These are phyloP conservation scores for Pantelozetes paolii DNA, from an alignment of 2,888 invertebrate genomes.

Conservation along the genomic window DNA sequence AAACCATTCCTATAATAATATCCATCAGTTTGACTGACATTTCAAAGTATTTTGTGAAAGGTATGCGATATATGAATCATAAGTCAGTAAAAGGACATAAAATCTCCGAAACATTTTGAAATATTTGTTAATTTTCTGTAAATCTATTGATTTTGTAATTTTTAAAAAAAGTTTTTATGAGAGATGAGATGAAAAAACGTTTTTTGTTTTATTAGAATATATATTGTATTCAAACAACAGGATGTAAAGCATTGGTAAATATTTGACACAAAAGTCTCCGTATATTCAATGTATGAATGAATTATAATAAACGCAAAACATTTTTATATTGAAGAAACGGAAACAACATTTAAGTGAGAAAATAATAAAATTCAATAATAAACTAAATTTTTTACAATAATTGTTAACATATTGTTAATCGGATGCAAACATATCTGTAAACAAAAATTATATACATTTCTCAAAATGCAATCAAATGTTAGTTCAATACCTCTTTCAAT, in stretches of 20 bases:
- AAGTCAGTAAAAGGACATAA: neutral
- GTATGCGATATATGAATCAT: neutral
- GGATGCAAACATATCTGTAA: neutral
- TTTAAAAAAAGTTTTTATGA: too few relatives aligned
- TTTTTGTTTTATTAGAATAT: neutral
- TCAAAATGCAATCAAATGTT: too few relatives aligned
- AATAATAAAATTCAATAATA: conserved; percentile 1
- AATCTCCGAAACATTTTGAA: too few relatives aligned
- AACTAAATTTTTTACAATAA: conserved; percentile 18
- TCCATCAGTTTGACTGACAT: neutral
- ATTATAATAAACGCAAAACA: neutral
- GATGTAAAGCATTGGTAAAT: conserved; percentile 29
- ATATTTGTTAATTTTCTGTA: too few relatives aligned
- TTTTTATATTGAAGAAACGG: conserved; percentile 6
- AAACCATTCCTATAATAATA: too few relatives aligned
- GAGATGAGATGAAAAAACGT: neutral
- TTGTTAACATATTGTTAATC: neutral
- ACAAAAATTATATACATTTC: too few relatives aligned
- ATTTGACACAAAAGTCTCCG: conserved; percentile 24
- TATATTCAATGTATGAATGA: conserved; percentile 2
- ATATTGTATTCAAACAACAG: conserved; percentile 2
- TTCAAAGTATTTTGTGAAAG: neutral
- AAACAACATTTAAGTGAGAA: conserved; percentile 17
- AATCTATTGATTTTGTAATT: too few relatives aligned
- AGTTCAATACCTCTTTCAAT: too few relatives aligned